phyloP scores from a whole-genome alignment of 2,888 invertebrate genomes.

The Leptarthrus brevirostris region DNA sequence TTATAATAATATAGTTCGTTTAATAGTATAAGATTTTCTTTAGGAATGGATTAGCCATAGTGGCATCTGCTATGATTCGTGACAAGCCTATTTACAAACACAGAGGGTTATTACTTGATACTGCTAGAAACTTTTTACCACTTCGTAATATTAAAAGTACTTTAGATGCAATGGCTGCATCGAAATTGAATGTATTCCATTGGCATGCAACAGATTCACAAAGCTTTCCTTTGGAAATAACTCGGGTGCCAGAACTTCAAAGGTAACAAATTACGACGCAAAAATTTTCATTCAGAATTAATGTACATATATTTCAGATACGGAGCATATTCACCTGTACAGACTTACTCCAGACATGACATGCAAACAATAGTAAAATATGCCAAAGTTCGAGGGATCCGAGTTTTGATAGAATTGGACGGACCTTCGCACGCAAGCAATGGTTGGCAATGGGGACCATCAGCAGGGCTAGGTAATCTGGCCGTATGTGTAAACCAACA shows the following conservation, averaged over 20 bases:
- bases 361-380: slow-evolving; percentile 78
- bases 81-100: slow-evolving; percentile 87
- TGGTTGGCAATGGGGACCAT: slow-evolving; percentile 84
- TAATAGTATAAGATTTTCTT: too few species aligned
- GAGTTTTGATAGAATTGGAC: slow-evolving; percentile 89
- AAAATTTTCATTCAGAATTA: slow-evolving; percentile 39
- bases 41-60: slow-evolving; percentile 72
- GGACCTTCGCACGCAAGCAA: slow-evolving; percentile 87
- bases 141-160: slow-evolving; percentile 76
- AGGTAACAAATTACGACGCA: too few species aligned
- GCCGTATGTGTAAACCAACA: slow-evolving; percentile 75
- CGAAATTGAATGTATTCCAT: slow-evolving; percentile 92
- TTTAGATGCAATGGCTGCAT: slow-evolving; percentile 86
- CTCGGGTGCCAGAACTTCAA: slow-evolving; percentile 79
- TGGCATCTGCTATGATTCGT: slow-evolving; percentile 73
- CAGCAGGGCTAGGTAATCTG: slow-evolving; percentile 72
- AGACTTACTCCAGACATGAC: slow-evolving; percentile 77
- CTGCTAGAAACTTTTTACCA: slow-evolving; percentile 88
- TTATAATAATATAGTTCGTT: too few species aligned
- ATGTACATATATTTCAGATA: too few species aligned
- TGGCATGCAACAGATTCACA: slow-evolving; percentile 94
- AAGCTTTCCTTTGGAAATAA: slow-evolving; percentile 87
- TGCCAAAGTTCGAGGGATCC: slow-evolving; percentile 82
- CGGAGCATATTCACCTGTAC: slow-evolving; percentile 77
- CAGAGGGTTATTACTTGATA: slow-evolving; percentile 89